A percentile compares a stretch with the other conserved stretches of the same genome.
These are phyloP conservation scores for Pituophis catenifer DNA, from an alignment of 2,113 vertebrate genomes.

Conservation along the genomic window DNA sequence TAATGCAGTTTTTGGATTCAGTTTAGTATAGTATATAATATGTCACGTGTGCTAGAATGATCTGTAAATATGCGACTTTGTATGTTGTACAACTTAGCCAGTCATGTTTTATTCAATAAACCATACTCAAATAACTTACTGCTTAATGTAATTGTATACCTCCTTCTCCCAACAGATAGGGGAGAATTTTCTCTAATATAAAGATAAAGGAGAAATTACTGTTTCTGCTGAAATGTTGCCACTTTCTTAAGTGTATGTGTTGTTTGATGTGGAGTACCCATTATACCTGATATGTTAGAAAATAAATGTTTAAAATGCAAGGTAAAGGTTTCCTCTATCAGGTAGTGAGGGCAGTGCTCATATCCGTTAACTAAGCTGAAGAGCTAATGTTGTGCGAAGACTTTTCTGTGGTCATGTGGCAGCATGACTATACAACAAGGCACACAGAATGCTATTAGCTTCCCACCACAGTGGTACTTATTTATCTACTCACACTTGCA, in stretches of 20 bases:
- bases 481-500: background rate
- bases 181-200: background rate
- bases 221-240: background rate
- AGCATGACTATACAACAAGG: too few species aligned
- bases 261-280: background rate
- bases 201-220: background rate
- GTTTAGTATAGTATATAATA: background rate
- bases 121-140: background rate
- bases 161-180: background rate
- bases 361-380: too few species aligned
- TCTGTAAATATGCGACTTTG: background rate
- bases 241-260: background rate
- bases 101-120: background rate
- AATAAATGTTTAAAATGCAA: background rate
- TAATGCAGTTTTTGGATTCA: background rate
- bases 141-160: background rate
- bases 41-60: background rate
- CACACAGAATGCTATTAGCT: background rate
- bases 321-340: background rate
- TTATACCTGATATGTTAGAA: background rate
- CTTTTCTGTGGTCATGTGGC: too few species aligned
- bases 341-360: too few species aligned
- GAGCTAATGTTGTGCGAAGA: too few species aligned
- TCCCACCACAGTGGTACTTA: background rate
- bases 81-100: background rate